Conservation (phyloP, 2,888 invertebrate genomes). For the Monoplex corrugatus region DNA sequence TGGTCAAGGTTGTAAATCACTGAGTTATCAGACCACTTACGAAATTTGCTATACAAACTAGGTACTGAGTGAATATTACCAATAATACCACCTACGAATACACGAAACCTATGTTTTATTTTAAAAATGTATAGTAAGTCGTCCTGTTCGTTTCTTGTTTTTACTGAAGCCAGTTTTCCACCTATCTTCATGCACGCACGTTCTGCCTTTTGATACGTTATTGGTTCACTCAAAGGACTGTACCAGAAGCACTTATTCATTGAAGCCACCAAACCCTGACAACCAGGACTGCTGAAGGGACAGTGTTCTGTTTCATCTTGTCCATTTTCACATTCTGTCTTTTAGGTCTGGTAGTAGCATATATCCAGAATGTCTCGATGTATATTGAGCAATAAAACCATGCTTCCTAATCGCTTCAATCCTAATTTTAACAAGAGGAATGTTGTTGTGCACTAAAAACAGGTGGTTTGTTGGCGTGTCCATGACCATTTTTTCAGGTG, state of each 20-base stretch:
- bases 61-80: neutral
- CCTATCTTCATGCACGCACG: neutral
- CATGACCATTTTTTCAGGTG: neutral
- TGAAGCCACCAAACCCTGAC: neutral
- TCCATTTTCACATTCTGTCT: neutral
- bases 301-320: slow-evolving; percentile 22
- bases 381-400: neutral
- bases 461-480: neutral
- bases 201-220: neutral
- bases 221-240: neutral
- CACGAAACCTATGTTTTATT: neutral
- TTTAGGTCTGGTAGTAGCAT: neutral
- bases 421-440: neutral
- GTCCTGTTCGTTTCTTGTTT: neutral
- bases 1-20: neutral
- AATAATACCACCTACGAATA: neutral
- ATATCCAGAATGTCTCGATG: neutral
- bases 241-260: neutral
- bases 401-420: neutral
- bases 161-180: neutral
- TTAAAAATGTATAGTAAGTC: neutral
- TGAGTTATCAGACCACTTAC: neutral
- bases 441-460: neutral
- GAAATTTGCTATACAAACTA: neutral
- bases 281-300: slow-evolving; percentile 15